These are phyloP conservation scores for Mactra quadrangularis DNA, from an alignment of 1,140 invertebrate species.

Conservation along the genomic window DNA sequence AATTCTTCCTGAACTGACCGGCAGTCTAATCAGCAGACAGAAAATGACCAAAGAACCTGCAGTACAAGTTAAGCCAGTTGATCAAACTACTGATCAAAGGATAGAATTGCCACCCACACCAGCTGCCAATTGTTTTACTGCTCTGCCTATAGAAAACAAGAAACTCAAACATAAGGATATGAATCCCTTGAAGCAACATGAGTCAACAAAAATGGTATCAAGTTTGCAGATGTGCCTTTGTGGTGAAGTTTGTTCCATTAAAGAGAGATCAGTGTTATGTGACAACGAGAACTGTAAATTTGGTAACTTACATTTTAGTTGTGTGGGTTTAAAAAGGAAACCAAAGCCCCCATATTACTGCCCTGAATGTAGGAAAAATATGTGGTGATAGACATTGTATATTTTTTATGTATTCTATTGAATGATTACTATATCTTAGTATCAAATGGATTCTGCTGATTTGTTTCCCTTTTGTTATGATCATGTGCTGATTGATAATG, in stretches of 20 bases:
- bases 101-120: no score
- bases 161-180: not conserved
- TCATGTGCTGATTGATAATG: no score
- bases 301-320: not conserved
- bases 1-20: not conserved
- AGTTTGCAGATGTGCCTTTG: slow-evolving; percentile 11
- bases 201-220: no score
- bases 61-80: not conserved
- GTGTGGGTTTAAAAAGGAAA: not conserved
- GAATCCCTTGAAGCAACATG: not conserved
- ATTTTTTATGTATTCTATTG: no score
- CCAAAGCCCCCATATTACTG: not conserved
- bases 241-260: not conserved
- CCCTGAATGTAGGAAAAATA: no score
- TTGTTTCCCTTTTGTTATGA: no score
- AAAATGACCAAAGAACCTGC: not conserved
- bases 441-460: no score
- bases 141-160: not conserved
- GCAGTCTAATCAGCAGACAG: slow-evolving; percentile 4
- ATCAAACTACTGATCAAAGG: not conserved
- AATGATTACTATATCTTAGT: no score
- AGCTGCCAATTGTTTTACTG: not conserved
- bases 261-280: not conserved
- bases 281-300: slow-evolving; percentile 11
- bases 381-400: no score